phyloP scores from a whole-genome alignment of 2,888 invertebrate genomes.

The Notodonta dromedarius region DNA sequence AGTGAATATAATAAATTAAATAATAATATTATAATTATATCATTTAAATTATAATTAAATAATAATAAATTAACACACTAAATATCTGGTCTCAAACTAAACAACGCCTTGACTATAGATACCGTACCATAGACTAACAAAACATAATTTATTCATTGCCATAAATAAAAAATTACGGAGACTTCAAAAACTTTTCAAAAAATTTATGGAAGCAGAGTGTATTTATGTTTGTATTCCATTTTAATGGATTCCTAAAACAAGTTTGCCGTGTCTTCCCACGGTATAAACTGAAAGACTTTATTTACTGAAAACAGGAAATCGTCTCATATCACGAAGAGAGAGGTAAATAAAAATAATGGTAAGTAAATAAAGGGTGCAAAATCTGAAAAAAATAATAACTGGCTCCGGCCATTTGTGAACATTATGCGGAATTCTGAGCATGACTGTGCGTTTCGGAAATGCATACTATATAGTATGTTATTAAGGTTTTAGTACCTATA shows the following conservation, averaged over 20 bases:
- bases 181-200: background rate
- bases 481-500: too few relatives aligned
- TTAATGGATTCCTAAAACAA: conserved; percentile 1
- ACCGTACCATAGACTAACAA: background rate
- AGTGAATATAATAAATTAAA: too few relatives aligned
- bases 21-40: too few relatives aligned
- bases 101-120: too few relatives aligned
- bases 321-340: background rate
- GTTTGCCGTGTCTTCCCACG: background rate
- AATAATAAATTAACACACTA: too few relatives aligned
- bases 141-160: background rate
- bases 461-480: too few relatives aligned
- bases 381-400: background rate
- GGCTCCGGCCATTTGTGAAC: too few relatives aligned
- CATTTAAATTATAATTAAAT: too few relatives aligned
- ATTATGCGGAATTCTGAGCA: too few relatives aligned
- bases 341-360: background rate
- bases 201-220: background rate
- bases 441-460: too few relatives aligned
- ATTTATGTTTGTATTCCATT: background rate
- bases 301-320: background rate
- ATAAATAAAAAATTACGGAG: background rate
- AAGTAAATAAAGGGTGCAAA: background rate
- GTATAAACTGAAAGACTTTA: background rate
- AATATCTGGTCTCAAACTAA: too few relatives aligned